Evolutionary conservation across 2,113 vertebrate genomes (phyloP).

Genomic region (Eudyptes chrysolophus): DNA sequence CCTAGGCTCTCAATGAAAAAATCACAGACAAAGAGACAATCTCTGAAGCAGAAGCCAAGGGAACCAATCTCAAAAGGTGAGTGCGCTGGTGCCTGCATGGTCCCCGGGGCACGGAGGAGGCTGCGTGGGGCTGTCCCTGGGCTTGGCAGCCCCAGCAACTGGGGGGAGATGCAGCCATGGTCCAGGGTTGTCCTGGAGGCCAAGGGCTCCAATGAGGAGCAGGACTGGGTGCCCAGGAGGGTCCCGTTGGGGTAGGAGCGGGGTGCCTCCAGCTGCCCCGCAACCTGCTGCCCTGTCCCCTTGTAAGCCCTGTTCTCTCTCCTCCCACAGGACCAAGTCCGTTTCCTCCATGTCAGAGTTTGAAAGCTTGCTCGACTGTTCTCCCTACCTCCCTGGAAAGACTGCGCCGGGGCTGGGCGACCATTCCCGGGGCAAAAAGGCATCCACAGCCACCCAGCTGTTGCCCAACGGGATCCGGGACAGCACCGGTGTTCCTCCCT

Average conservation of each 20-base stretch:
- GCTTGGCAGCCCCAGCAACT: neutral
- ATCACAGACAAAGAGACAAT: slow-evolving; percentile 80
- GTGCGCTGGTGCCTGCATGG: neutral
- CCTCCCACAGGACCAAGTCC: slow-evolving; percentile 83
- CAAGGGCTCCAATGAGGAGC: neutral
- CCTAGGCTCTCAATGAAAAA: slow-evolving; percentile 78
- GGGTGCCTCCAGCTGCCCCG: neutral
- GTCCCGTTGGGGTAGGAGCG: accelerated
- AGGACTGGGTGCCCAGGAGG: neutral
- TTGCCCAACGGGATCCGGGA: slow-evolving; percentile 68
- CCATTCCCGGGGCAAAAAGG: slow-evolving; percentile 68
- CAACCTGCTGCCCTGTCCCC: accelerated
- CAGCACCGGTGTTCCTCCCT: slow-evolving; percentile 72
- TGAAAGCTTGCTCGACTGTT: slow-evolving; percentile 82
- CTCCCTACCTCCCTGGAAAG: slow-evolving; percentile 78
- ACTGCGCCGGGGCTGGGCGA: slow-evolving; percentile 33
- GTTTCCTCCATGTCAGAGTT: slow-evolving; percentile 83
- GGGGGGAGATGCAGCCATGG: accelerated
- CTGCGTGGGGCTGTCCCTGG: accelerated
- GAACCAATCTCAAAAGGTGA: slow-evolving; percentile 86
- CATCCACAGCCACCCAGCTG: slow-evolving; percentile 22
- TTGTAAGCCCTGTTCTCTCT: neutral
- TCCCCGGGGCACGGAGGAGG: accelerated
- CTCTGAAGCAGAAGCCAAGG: slow-evolving; percentile 79
- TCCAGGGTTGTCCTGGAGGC: neutral